These are phyloP conservation scores for Yponomeuta sedellus DNA, from an alignment of 2,888 invertebrate genomes.

Conservation along the genomic window DNA sequence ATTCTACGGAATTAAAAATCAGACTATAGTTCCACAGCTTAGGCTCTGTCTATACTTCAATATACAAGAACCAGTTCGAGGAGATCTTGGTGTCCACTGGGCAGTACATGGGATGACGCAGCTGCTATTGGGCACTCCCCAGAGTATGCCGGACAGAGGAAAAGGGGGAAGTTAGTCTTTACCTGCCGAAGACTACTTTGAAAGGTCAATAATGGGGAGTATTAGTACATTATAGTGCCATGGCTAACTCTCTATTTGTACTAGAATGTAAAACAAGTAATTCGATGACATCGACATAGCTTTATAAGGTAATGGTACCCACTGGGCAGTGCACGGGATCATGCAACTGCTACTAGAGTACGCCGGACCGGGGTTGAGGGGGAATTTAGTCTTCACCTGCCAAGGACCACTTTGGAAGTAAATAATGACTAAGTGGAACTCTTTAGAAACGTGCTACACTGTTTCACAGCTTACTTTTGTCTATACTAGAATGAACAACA, in stretches of 20 bases:
- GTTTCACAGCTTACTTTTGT: not conserved
- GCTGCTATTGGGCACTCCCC: slow-evolving; percentile 31
- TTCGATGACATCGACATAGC: no score
- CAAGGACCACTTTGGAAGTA: no score
- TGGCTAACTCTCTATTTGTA: no score
- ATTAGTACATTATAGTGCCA: slow-evolving; percentile 15
- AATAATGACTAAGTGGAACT: not conserved
- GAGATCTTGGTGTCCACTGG: slow-evolving; percentile 60
- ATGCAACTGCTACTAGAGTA: slow-evolving; percentile 43
- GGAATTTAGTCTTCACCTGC: no score
- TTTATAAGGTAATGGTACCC: slow-evolving; percentile 50
- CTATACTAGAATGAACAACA: no score
- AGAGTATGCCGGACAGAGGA: slow-evolving; percentile 10
- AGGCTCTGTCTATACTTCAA: no score
- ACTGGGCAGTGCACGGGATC: slow-evolving; percentile 59
- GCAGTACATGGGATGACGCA: slow-evolving; percentile 62
- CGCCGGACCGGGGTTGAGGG: not conserved
- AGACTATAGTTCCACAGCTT: no score
- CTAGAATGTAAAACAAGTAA: no score
- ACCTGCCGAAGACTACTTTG: slow-evolving; percentile 38
- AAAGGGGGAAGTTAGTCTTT: slow-evolving; percentile 26
- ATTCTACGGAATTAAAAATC: no score
- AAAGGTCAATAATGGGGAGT: slow-evolving; percentile 39
- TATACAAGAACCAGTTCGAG: slow-evolving; percentile 25
- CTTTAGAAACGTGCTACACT: not conserved